Percentiles rank a stretch among this genome's conserved stretches.
phyloP scores from a whole-genome alignment of 2,888 invertebrate species.

The Odontothrips loti region DNA sequence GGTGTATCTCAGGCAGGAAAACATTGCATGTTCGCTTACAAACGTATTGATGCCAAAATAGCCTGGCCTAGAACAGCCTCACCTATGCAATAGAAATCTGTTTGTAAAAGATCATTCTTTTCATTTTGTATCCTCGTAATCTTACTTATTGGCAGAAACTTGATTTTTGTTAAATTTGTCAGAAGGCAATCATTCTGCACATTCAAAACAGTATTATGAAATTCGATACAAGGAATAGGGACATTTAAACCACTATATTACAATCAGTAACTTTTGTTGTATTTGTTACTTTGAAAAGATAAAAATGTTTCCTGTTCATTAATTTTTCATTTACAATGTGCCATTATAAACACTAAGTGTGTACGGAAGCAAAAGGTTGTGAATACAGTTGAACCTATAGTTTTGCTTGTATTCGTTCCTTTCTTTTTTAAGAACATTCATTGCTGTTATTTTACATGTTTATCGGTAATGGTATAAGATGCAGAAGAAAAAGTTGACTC shows the following conservation, averaged over 20 bases:
- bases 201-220: no score
- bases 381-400: background rate
- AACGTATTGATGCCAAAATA: constrained; percentile 92
- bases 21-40: constrained; percentile 90
- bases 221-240: no score
- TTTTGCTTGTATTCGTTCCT: background rate
- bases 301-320: background rate
- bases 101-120: background rate
- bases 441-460: background rate
- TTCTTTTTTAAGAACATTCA: background rate
- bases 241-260: no score
- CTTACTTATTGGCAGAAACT: background rate
- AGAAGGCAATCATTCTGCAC: no score
- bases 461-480: background rate
- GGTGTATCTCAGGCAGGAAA: constrained; percentile 55
- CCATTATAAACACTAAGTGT: background rate
- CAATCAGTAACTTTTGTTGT: background rate
- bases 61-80: constrained; percentile 75
- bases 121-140: background rate
- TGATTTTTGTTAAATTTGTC: background rate
- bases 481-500: background rate
- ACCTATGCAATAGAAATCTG: constrained; percentile 30
- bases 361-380: background rate
- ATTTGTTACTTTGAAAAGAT: background rate
- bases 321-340: background rate